Evolutionary conservation across 2,888 invertebrate genomes (phyloP), one percentile per base, ranked within the genome.

Genomic region (Philaethria dido): DNA sequence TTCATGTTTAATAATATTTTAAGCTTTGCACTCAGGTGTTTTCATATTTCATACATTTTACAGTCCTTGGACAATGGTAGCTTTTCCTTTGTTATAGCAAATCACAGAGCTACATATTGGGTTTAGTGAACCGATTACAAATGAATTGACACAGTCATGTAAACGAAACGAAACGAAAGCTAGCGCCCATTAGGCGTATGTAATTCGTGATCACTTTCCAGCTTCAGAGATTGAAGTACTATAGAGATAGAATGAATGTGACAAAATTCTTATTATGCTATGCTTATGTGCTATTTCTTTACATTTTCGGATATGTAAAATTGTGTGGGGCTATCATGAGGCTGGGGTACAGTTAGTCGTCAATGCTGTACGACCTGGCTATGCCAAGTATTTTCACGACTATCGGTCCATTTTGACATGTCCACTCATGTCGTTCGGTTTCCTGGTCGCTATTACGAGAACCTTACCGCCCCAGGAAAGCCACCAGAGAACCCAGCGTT

Each of bases 121-220:
- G 29, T 45, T 25, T 25, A 52, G 50, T 52, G 50, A 25, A 52
- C 29, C 50, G 29, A 52, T 52, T 29, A 52, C n/a, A n/a, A 29
- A 16, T 16, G 29, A 29, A 52, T 16, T 52, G 29, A 52, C 52
- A 52, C 29, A 16, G 50, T 52, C 50, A 52, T 29, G 16, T 52
- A n/a, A n/a, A n/a, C 16, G 29, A 52, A 52, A 16, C 29, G 22
- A 29, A 16, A 50, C 25, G 48, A 25, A 50, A 50, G 14, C 22
- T 50, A 8, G 50, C 9, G 50, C 25, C 29, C 16, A 9, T 50
- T 29, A 50, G n/a, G 3, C 25, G 16, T 52, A n/a, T n/a, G n/a
- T n/a, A 9, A 29, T 16, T 52, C 16, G 25, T 16, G 9, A 9
- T 9, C 29, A n/a, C n/a, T 16, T 50, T 50, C 50, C 25, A n/a